phyloP scores from a whole-genome alignment of 2,888 invertebrate genomes.

The Drosophila kuntzei region DNA sequence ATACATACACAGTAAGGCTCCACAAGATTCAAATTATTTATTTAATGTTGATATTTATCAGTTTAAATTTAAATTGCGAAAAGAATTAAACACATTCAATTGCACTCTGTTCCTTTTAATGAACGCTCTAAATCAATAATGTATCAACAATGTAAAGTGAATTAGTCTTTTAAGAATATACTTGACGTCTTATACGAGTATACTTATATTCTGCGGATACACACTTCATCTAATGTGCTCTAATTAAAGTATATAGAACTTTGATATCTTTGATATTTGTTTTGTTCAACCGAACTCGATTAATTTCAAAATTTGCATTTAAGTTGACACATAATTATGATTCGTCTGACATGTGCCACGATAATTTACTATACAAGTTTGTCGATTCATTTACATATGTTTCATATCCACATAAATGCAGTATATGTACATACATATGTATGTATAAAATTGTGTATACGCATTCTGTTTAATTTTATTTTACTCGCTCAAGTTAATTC shows the following conservation, averaged over 20 bases:
- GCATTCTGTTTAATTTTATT: slow-evolving; percentile 3
- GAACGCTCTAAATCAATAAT: no score
- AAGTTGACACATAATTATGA: background rate
- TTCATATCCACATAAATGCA: slow-evolving; percentile 6
- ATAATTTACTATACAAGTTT: background rate
- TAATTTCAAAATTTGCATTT: no score
- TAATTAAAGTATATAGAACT: background rate
- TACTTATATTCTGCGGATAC: background rate
- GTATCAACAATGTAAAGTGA: background rate
- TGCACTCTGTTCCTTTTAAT: background rate
- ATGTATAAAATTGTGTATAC: slow-evolving; percentile 61
- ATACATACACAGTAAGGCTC: slow-evolving; percentile 4
- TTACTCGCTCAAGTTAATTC: background rate
- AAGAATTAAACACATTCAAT: background rate
- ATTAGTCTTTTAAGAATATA: background rate
- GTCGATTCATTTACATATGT: background rate
- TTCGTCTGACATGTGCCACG: background rate
- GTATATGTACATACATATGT: slow-evolving; percentile 4
- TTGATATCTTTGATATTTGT: background rate
- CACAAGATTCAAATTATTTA: background rate
- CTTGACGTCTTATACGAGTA: background rate
- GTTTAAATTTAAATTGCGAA: background rate
- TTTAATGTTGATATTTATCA: background rate
- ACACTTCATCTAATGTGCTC: background rate
- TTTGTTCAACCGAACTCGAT: no score